phyloP scores from a whole-genome alignment of 2,113 vertebrate species.

The Eretmochelys imbricata region DNA sequence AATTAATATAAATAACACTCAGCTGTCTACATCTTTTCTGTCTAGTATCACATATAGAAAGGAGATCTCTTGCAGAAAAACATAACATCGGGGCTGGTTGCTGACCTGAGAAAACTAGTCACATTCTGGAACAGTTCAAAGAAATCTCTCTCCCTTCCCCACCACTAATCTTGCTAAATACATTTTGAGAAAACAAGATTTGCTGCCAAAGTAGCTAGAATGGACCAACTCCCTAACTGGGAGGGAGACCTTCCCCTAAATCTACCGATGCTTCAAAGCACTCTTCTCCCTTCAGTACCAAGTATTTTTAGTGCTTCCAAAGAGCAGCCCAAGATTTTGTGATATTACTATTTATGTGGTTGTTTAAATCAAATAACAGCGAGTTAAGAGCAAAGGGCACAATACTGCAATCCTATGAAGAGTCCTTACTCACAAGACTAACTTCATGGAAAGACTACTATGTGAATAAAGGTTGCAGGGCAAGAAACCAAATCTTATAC shows the following conservation, averaged over 20 bases:
- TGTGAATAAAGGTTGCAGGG: not conserved
- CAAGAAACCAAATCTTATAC: not conserved
- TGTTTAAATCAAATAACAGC: not conserved
- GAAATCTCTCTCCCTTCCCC: not conserved
- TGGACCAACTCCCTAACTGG: slow-evolving; percentile 49
- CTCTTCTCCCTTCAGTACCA: not conserved
- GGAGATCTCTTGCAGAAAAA: not conserved
- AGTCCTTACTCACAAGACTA: not conserved
- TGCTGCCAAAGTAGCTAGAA: slow-evolving; percentile 69
- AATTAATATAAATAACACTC: not conserved
- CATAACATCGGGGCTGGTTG: not conserved
- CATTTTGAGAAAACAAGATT: slow-evolving; percentile 23
- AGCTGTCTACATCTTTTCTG: not conserved
- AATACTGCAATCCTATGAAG: not conserved
- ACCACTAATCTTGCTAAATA: not conserved
- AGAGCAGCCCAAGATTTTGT: not conserved
- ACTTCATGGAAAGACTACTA: not conserved
- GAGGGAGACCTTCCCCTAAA: not conserved
- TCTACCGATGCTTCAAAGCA: not conserved
- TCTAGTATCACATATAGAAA: not conserved
- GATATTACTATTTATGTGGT: fast-evolving
- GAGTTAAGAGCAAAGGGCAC: not conserved
- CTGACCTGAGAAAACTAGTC: slow-evolving; percentile 66
- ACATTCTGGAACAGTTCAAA: not conserved
- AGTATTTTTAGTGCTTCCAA: not conserved